Evolutionary conservation across 2,888 invertebrate species (phyloP).

Genomic region (Drepana falcataria): DNA sequence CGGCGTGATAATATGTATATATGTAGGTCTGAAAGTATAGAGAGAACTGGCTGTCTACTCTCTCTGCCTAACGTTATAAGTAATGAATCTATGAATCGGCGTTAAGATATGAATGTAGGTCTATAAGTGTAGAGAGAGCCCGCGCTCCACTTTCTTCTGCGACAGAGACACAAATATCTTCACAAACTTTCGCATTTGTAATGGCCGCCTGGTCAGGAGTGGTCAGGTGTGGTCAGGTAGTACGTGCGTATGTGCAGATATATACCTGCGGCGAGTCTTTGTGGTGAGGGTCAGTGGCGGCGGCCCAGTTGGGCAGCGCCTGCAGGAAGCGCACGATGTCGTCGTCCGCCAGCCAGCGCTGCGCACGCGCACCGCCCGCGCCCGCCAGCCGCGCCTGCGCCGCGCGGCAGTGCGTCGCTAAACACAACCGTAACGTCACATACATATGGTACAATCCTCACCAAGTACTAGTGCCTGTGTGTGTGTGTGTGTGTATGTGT

Average conservation of each 20-base stretch:
- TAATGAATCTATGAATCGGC: too few species aligned
- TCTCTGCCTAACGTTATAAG: too few species aligned
- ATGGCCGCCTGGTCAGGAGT: conserved; percentile 1
- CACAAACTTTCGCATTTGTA: too few species aligned
- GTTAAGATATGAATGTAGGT: too few species aligned
- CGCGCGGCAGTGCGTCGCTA: conserved; percentile 11
- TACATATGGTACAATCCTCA: too few species aligned
- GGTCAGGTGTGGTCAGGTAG: not conserved
- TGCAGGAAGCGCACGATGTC: conserved; percentile 96
- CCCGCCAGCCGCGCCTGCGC: conserved; percentile 13
- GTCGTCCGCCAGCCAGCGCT: conserved; percentile 91
- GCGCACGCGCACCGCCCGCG: conserved; percentile 32
- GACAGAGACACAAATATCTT: too few species aligned
- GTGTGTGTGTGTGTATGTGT: not conserved
- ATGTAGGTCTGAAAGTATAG: too few species aligned
- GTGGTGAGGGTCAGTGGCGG: conserved; percentile 18
- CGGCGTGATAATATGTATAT: too few species aligned
- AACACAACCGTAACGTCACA: not conserved
- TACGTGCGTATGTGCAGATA: not conserved
- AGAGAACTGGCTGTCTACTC: too few species aligned
- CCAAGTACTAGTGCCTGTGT: too few species aligned
- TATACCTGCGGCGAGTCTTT: conserved; percentile 22
- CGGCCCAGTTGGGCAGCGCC: conserved; percentile 72
- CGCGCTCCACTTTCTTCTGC: too few species aligned
- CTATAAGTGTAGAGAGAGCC: too few species aligned